A percentile compares a stretch with the other conserved stretches of the same genome.
Evolutionary conservation across 2,888 invertebrate genomes (phyloP).

Genomic region (Entomobrya multifasciata): DNA sequence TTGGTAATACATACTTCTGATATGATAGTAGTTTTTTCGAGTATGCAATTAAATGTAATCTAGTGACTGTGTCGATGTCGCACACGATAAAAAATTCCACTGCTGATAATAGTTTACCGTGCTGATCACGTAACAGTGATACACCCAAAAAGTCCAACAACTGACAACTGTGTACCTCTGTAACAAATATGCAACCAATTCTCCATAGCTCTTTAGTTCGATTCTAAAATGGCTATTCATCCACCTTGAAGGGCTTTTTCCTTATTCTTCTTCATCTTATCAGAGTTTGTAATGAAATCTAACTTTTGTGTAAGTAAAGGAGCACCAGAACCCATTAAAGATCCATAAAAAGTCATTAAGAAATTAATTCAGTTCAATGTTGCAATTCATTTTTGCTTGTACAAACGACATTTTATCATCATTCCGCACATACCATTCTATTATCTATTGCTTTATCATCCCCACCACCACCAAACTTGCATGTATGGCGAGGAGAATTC

Average conservation of each 20-base stretch:
- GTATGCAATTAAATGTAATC: not conserved
- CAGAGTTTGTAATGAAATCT: not conserved
- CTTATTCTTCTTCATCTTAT: not conserved
- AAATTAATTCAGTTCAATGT: conserved; percentile 65
- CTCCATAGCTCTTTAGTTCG: not conserved
- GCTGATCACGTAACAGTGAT: conserved; percentile 56
- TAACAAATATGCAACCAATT: conserved; percentile 20
- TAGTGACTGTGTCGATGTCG: not conserved
- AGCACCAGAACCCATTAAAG: conserved; percentile 48
- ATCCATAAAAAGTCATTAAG: conserved; percentile 61
- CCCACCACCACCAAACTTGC: not conserved
- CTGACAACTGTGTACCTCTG: not conserved
- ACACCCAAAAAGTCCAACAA: conserved; percentile 44
- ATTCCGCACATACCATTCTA: conserved; percentile 22
- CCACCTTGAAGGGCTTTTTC: conserved; percentile 14
- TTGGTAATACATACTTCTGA: not conserved
- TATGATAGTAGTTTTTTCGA: not conserved
- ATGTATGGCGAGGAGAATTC: conserved; percentile 35
- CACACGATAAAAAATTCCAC: not conserved
- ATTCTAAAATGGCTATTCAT: not conserved
- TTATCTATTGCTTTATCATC: conserved; percentile 39
- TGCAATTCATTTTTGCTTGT: conserved; percentile 41
- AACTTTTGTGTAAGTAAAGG: conserved; percentile 26
- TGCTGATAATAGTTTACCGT: not conserved
- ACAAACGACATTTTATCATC: not conserved